These are phyloP conservation scores for Drosophila monieri DNA, from an alignment of 2,888 invertebrate species.

Conservation along the genomic window DNA sequence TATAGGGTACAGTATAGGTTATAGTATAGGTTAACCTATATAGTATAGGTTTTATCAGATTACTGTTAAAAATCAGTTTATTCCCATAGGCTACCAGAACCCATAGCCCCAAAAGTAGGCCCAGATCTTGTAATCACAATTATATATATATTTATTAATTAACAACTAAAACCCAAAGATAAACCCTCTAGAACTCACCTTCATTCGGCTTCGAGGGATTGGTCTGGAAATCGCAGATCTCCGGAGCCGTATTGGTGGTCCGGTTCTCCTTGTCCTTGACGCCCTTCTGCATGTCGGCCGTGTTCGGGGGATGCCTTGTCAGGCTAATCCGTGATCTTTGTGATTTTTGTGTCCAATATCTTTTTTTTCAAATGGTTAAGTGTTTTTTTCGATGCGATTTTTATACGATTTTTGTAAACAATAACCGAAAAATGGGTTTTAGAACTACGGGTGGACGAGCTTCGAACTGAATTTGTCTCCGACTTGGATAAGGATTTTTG, in stretches of 20 bases:
- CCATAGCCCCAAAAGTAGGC: not conserved
- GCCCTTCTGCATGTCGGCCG: constrained; percentile 37
- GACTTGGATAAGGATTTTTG: constrained; percentile 1
- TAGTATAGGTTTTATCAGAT: no score
- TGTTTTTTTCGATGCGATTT: constrained; percentile 1
- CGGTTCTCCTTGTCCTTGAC: constrained; percentile 43
- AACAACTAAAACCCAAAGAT: no score
- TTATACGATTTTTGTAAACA: not conserved
- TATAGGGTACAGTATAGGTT: no score
- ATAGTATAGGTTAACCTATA: no score
- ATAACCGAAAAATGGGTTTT: not conserved
- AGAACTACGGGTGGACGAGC: constrained; percentile 4
- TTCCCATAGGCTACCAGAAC: not conserved
- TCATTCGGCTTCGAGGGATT: constrained; percentile 8
- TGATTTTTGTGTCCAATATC: not conserved
- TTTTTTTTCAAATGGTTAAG: not conserved
- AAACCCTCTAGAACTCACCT: constrained; percentile 10
- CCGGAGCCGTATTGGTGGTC: not conserved
- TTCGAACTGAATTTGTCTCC: constrained; percentile 4
- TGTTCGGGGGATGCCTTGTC: not conserved
- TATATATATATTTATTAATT: no score
- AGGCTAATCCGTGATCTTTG: not conserved
- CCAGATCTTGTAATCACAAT: not conserved
- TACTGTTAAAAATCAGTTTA: not conserved
- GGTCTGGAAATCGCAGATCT: constrained; percentile 5